Evolutionary conservation across 1,140 invertebrate species (phyloP).

Genomic region (Holotrichia oblita): DNA sequence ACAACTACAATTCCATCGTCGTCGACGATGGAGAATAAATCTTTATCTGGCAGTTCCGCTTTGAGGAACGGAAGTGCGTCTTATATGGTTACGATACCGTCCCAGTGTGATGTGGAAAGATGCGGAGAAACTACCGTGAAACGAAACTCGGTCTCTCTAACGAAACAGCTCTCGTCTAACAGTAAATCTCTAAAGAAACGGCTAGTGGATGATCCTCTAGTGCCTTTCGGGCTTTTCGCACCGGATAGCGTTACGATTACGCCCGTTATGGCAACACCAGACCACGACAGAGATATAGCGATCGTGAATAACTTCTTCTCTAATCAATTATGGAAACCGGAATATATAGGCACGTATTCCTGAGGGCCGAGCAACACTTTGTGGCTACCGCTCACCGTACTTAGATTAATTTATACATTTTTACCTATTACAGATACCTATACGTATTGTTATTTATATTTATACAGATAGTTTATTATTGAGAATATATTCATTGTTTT

Average conservation of each 20-base stretch:
- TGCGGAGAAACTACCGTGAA: conserved; percentile 40
- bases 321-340: conserved; percentile 68
- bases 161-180: conserved; percentile 16
- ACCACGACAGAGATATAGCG: conserved; percentile 62
- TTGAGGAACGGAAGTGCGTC: conserved; percentile 7
- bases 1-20: neutral
- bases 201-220: conserved; percentile 57
- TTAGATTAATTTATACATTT: conserved; percentile 52
- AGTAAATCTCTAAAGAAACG: conserved; percentile 44
- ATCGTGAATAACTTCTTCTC: conserved; percentile 67
- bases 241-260: conserved; percentile 62
- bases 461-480: conserved; percentile 48
- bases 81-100: conserved; percentile 28
- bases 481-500: conserved; percentile 39
- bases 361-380: conserved; percentile 48
- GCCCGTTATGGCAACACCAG: conserved; percentile 58
- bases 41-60: neutral
- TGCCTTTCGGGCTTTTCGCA: conserved; percentile 60
- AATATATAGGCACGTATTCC: conserved; percentile 63
- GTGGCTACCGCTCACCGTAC: conserved; percentile 42
- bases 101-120: conserved; percentile 27
- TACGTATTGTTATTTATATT: conserved; percentile 62
- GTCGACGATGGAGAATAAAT: conserved; percentile 2
- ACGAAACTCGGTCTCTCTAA: conserved; percentile 45
- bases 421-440: conserved; percentile 52